phyloP scores from a whole-genome alignment of 2,113 vertebrate genomes.

The Steatornis caripensis region DNA sequence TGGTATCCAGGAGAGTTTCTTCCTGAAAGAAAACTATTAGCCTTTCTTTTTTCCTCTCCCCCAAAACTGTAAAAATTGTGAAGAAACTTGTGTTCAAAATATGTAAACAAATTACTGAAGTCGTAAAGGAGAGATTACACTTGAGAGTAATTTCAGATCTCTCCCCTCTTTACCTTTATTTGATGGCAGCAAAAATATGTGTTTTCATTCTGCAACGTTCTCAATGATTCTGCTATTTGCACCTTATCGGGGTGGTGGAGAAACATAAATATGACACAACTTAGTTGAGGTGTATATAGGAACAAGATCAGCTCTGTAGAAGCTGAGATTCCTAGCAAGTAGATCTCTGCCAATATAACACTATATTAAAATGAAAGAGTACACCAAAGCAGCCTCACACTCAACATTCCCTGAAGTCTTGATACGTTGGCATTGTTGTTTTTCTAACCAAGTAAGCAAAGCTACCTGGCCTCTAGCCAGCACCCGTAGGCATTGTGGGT shows the following conservation, averaged over 20 bases:
- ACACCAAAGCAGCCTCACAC: too few species aligned
- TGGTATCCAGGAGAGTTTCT: not conserved
- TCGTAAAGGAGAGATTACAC: not conserved
- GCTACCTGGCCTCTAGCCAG: too few species aligned
- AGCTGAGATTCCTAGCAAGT: not conserved
- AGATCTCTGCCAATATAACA: not conserved
- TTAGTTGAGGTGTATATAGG: not conserved
- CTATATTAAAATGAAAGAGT: not conserved
- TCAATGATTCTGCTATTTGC: not conserved
- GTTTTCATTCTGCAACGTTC: not conserved
- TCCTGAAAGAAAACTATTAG: not conserved
- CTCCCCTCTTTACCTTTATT: not conserved
- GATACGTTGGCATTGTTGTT: too few species aligned
- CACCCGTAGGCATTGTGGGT: too few species aligned
- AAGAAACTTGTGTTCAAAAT: not conserved
- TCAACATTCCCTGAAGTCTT: not conserved
- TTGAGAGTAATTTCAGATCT: not conserved
- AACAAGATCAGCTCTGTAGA: not conserved
- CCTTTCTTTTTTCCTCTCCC: not conserved
- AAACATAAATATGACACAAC: too few species aligned
- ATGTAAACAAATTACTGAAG: not conserved
- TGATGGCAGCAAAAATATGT: not conserved
- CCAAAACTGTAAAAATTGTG: not conserved
- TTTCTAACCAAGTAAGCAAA: not conserved
- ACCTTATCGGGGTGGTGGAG: not conserved